phyloP scores from a whole-genome alignment of 2,888 invertebrate species.

The Dryocosmus kuriphilus region DNA sequence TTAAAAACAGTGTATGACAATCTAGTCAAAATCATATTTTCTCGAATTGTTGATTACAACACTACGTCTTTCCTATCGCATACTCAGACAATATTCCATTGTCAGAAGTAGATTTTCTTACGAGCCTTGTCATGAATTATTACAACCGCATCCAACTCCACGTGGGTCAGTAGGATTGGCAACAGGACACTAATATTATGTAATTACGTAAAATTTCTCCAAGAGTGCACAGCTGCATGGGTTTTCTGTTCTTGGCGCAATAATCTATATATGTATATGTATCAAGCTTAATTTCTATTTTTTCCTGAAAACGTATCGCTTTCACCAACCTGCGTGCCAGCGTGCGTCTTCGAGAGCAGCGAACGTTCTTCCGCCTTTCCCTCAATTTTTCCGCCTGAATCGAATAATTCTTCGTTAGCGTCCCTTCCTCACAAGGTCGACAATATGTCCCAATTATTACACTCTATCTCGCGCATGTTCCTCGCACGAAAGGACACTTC shows the following conservation, averaged over 20 bases:
- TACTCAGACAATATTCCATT: neutral
- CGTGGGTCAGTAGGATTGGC: constrained; percentile 33
- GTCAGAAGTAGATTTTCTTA: neutral
- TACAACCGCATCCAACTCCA: constrained; percentile 8
- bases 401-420: constrained; percentile 25
- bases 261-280: constrained; percentile 7
- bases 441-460: constrained; percentile 16
- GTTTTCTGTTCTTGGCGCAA: constrained; percentile 12
- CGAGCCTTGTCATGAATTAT: constrained; percentile 15
- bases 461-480: constrained; percentile 23
- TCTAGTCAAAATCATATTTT: neutral
- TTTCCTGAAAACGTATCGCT: constrained; percentile 42
- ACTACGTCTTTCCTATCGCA: neutral
- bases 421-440: constrained; percentile 38
- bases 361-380: constrained; percentile 41
- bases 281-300: constrained; percentile 46
- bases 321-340: constrained; percentile 52
- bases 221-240: constrained; percentile 28
- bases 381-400: constrained; percentile 36
- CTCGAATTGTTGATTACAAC: neutral
- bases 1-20: neutral
- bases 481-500: constrained; percentile 12
- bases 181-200: constrained; percentile 30
- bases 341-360: constrained; percentile 33
- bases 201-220: constrained; percentile 34